Base-by-base conservation (phyloP, 2,113 vertebrate genomes). In the Takifugu bimaculatus region DNA sequence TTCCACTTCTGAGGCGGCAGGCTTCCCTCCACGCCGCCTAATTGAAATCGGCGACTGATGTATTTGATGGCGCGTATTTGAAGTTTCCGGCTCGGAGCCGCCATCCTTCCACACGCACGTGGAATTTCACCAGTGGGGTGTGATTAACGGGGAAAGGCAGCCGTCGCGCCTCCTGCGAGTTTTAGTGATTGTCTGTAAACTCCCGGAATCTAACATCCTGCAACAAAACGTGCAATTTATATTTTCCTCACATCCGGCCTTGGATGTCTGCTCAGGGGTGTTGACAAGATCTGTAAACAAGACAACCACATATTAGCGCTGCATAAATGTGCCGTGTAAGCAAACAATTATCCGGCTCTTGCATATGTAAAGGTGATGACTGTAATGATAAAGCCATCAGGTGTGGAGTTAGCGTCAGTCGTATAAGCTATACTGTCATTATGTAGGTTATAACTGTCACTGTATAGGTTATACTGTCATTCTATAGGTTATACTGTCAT, bases 71-170 rank as follows among this genome's bases (percentile, higher is more conserved):
- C 35, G 35, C 35, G 35, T 10, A 4, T 11, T 4, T 6, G 32
- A 64, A n/a, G 13, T 55, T 61, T 58, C 50, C 51, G 45, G 43
- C 66, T 28, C 14, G 28, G 35, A 66, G 49, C 53, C 60, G 49
- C 26, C 60, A 25, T 14, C n/a, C 26, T 32, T 28, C 27, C 12
- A 10, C 48, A 26, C 49, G 29, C 57, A 13, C 15, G 9, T 5
- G 15, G 9, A 43, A 15, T 35, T 52, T 50, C 45, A 6, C 7
- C 1, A 55, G 54, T n/a, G 4, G 11, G 52, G 35, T 35, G 44
- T 26, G 53, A 48, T 15, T 45, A 45, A 45, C 4, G 14, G 14
- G 1, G 44, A 15, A 45, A 45, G 3, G 44, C 44, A 45, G 44
- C 4, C 48, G 14, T 2, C 25, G 11, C 50, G 15, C 12, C 51